Conservation (phyloP, 1,140 invertebrate species). For the Philopotamus ludificatus region DNA sequence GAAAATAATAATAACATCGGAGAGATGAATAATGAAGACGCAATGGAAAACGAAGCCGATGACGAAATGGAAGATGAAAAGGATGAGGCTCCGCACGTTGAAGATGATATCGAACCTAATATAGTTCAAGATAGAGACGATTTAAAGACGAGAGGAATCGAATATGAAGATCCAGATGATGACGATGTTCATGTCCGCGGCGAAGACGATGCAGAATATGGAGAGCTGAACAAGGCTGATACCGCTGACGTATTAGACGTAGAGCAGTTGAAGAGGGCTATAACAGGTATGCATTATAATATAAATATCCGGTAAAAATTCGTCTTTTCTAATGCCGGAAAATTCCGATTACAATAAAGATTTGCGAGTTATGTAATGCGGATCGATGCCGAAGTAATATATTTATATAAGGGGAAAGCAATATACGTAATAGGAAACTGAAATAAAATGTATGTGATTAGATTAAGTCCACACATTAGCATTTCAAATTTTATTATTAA, state of each 20-base stretch:
- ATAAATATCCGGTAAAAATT: too few relatives aligned
- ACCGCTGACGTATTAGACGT: constrained; percentile 48
- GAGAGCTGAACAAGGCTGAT: constrained; percentile 48
- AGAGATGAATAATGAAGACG: constrained; percentile 25
- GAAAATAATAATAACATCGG: constrained; percentile 33
- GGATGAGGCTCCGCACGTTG: constrained; percentile 26
- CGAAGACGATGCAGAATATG: constrained; percentile 50
- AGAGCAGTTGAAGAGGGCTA: constrained; percentile 45
- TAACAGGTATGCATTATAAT: too few relatives aligned
- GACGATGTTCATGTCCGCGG: constrained; percentile 52
- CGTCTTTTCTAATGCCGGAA: too few relatives aligned
- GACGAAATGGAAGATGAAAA: constrained; percentile 33
- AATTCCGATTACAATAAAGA: too few relatives aligned
- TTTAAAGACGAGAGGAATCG: constrained; percentile 37
- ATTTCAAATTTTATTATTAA: too few relatives aligned
- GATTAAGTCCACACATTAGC: too few relatives aligned
- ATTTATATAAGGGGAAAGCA: too few relatives aligned
- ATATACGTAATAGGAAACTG: too few relatives aligned
- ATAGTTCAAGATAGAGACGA: constrained; percentile 9
- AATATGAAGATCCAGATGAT: constrained; percentile 49
- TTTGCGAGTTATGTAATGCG: too few relatives aligned
- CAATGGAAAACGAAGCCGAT: constrained; percentile 31
- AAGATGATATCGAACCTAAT: constrained; percentile 29
- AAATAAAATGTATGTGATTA: too few relatives aligned
- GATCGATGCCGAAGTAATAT: too few relatives aligned